Conservation (phyloP, 2,113 vertebrate species). For the Gadus chalcogrammus region DNA sequence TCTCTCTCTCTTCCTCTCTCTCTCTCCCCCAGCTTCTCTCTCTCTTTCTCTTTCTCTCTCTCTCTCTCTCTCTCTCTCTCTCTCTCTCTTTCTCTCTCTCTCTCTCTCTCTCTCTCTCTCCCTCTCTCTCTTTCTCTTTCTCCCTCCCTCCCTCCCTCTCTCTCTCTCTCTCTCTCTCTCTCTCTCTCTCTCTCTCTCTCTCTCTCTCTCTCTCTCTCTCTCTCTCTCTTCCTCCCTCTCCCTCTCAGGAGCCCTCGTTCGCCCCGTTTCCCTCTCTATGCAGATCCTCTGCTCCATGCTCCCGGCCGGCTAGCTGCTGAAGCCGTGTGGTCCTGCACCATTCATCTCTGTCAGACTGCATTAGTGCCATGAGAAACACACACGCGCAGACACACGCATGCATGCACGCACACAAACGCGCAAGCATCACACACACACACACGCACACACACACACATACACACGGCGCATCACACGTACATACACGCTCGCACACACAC, state of each 20-base stretch:
- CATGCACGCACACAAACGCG: neutral
- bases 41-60: no score
- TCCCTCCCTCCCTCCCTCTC: no score
- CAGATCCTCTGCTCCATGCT: conserved; percentile 47
- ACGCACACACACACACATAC: no score
- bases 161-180: no score
- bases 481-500: no score
- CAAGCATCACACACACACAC: neutral
- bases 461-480: no score
- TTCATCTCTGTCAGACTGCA: conserved; percentile 73
- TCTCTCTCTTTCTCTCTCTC: no score
- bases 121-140: no score
- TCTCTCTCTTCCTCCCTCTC: neutral
- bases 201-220: conserved; percentile 8
- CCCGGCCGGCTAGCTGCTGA: conserved; percentile 46
- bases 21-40: no score
- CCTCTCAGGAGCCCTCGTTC: conserved; percentile 28
- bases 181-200: neutral
- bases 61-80: no score
- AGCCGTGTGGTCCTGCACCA: conserved; percentile 60
- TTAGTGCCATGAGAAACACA: conserved; percentile 60
- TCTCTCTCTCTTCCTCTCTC: no score
- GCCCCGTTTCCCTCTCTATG: conserved; percentile 48
- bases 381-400: conserved; percentile 20
- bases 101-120: no score